Evolutionary conservation across 2,888 invertebrate genomes (phyloP).

Genomic region (Ophraella communa): DNA sequence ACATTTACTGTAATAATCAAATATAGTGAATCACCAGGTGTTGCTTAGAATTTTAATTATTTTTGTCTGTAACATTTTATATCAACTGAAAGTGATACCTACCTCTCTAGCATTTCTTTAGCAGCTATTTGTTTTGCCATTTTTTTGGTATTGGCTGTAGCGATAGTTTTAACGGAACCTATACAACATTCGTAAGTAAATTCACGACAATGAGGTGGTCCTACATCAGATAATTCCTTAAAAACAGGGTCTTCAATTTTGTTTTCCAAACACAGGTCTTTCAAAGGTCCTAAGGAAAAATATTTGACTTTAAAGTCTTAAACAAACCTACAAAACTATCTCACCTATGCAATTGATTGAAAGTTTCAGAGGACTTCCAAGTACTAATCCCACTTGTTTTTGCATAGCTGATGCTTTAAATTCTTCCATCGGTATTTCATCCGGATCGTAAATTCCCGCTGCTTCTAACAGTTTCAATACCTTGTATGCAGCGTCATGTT

Average conservation of each 20-base stretch:
- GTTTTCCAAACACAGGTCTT: constrained; percentile 60
- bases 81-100: constrained; percentile 2
- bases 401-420: constrained; percentile 43
- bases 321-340: constrained; percentile 10
- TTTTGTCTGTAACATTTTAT: too few relatives aligned
- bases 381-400: constrained; percentile 14
- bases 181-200: constrained; percentile 68
- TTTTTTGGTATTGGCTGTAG: constrained; percentile 69
- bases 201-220: constrained; percentile 70
- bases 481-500: constrained; percentile 66
- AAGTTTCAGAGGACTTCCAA: constrained; percentile 26
- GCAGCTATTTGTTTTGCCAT: constrained; percentile 71
- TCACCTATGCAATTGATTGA: constrained; percentile 40
- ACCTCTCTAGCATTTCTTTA: constrained; percentile 56
- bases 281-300: constrained; percentile 43
- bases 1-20: too few relatives aligned
- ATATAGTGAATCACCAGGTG: too few relatives aligned
- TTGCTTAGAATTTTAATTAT: too few relatives aligned
- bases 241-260: constrained; percentile 65
- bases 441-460: constrained; percentile 53
- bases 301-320: too few relatives aligned
- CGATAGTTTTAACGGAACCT: constrained; percentile 63
- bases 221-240: constrained; percentile 67
- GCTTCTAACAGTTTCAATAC: constrained; percentile 60
- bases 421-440: constrained; percentile 44